Evolutionary conservation across 2,113 vertebrate species (phyloP).

Genomic region (Spheniscus mendiculus): DNA sequence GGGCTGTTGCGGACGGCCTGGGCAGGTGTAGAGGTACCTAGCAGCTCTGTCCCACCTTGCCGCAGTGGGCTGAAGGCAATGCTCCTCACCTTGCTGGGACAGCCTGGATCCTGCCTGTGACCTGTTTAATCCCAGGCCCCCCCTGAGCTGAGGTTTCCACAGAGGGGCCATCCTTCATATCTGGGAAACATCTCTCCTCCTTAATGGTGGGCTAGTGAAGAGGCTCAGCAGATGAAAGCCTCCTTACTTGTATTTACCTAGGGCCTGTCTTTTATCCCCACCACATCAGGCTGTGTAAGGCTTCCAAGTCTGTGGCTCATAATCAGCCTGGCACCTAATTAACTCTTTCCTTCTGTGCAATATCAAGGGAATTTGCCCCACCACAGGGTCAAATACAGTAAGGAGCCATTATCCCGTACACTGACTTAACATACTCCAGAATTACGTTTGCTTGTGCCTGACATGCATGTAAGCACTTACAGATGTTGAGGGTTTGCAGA

Average conservation of each 20-base stretch:
- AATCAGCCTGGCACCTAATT: conserved; percentile 40
- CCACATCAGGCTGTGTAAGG: conserved; percentile 1
- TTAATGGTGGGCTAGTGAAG: neutral
- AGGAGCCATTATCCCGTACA: conserved; percentile 6
- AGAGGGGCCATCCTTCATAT: neutral
- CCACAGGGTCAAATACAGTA: neutral
- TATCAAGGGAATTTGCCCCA: conserved; percentile 35
- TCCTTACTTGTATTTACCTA: conserved; percentile 4
- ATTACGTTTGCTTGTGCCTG: conserved; percentile 14
- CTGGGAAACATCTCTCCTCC: neutral
- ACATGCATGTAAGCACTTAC: conserved; percentile 12
- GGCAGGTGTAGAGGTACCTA: neutral
- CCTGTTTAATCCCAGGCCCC: neutral
- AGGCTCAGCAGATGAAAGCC: conserved; percentile 24
- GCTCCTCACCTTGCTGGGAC: neutral
- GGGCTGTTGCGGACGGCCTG: neutral
- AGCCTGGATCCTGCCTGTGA: neutral
- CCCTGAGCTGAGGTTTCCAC: neutral
- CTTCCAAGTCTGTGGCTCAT: neutral
- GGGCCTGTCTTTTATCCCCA: conserved; percentile 9
- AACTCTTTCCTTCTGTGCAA: conserved; percentile 44
- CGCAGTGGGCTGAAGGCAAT: neutral
- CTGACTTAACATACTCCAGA: conserved; percentile 37
- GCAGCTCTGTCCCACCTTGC: neutral
- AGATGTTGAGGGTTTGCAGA: conserved; percentile 33